Conservation (phyloP, 2,797 vertebrate genomes). For the Hirundo rustica region DNA sequence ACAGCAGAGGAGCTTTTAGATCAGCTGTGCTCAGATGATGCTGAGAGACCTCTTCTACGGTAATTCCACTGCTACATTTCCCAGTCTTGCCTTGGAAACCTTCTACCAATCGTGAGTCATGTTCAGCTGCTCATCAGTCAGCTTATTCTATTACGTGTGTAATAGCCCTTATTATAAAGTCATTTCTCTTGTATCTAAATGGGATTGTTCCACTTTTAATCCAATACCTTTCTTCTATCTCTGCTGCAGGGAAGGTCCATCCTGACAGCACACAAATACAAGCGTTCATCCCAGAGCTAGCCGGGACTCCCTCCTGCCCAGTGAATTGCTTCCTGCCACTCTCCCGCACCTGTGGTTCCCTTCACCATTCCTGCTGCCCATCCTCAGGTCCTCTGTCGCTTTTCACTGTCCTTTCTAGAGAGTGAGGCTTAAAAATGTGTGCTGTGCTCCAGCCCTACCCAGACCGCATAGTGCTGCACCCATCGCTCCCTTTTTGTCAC, state of each 20-base stretch:
- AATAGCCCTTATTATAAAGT: not conserved
- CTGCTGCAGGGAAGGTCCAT: not conserved
- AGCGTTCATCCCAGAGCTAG: accelerated
- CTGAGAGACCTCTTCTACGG: not conserved
- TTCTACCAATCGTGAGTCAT: not conserved
- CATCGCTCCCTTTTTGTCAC: not conserved
- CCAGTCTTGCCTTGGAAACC: not conserved
- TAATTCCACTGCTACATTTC: not conserved
- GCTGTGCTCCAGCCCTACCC: not conserved
- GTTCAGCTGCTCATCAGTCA: slow-evolving; percentile 2
- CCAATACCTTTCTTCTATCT: not conserved
- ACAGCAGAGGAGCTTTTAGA: not conserved
- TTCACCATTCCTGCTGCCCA: not conserved
- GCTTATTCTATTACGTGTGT: not conserved
- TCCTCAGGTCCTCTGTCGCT: not conserved
- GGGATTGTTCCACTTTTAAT: not conserved
- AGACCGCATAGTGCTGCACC: not conserved
- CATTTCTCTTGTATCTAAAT: not conserved
- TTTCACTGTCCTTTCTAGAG: not conserved
- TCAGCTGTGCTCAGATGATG: not conserved
- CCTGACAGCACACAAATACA: not conserved
- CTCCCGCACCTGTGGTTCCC: not conserved
- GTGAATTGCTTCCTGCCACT: not conserved
- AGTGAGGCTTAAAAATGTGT: not conserved
- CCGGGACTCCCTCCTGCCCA: not conserved